Percentiles rank a stretch among this genome's conserved stretches.
Conservation (phyloP, 2,113 vertebrate species). For the Orientallactaga bullata region DNA sequence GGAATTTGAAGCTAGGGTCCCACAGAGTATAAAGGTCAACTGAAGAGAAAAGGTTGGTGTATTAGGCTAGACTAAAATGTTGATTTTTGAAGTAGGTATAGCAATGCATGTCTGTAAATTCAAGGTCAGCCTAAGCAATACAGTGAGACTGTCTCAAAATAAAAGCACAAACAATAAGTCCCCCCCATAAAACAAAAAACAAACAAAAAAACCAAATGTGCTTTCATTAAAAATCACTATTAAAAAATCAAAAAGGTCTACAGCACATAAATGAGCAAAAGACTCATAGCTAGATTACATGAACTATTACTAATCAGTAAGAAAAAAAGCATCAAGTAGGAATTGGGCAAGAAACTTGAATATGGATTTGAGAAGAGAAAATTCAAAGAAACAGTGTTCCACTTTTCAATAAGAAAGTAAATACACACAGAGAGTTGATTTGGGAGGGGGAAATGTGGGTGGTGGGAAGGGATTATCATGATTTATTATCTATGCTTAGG, state of each 20-base stretch:
- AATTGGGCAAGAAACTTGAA: constrained; percentile 10
- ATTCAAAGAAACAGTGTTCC: neutral
- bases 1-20: neutral
- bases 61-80: constrained; percentile 13
- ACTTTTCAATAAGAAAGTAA: neutral
- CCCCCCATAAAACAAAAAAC: too few relatives aligned
- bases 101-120: neutral
- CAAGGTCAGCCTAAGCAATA: neutral
- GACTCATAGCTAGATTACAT: neutral
- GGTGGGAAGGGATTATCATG: too few relatives aligned
- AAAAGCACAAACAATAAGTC: neutral
- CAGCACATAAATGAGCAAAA: neutral
- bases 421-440: neutral
- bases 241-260: constrained; percentile 28
- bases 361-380: constrained; percentile 42
- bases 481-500: too few relatives aligned
- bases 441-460: too few relatives aligned
- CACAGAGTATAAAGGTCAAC: neutral
- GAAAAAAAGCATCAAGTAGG: neutral
- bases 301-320: constrained; percentile 6
- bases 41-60: neutral
- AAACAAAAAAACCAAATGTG: neutral
- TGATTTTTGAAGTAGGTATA: neutral
- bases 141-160: neutral
- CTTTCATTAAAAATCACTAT: constrained; percentile 2